Conservation (phyloP, 2,888 invertebrate species). For the Netelia fuscicornis region DNA sequence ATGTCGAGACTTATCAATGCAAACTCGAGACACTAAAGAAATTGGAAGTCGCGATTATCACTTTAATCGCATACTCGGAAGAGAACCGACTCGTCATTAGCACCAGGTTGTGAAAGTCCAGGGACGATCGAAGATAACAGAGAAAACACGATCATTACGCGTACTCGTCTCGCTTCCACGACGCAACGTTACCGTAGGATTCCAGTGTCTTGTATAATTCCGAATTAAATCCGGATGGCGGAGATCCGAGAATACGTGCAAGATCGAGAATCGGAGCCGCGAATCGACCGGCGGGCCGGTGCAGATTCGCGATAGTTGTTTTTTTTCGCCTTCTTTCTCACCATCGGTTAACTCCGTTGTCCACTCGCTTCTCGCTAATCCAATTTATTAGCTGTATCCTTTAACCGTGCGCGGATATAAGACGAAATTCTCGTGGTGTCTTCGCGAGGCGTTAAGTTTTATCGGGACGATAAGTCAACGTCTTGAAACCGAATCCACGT, state of each 20-base stretch:
- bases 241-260: conserved; percentile 22
- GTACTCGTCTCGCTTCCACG: conserved; percentile 60
- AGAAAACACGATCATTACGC: conserved; percentile 60
- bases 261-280: conserved; percentile 8
- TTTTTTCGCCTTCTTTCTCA: not conserved
- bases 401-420: conserved; percentile 67
- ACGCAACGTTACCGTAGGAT: conserved; percentile 57
- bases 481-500: conserved; percentile 76
- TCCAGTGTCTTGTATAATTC: conserved; percentile 72
- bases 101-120: conserved; percentile 36
- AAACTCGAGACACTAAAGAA: conserved; percentile 25
- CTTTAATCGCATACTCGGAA: conserved; percentile 29
- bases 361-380: conserved; percentile 65
- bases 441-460: conserved; percentile 75
- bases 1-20: conserved; percentile 9
- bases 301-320: not conserved
- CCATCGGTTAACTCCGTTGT: conserved; percentile 52
- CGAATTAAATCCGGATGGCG: conserved; percentile 75
- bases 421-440: conserved; percentile 48
- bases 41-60: conserved; percentile 48
- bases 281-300: conserved; percentile 19
- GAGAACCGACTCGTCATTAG: conserved; percentile 48
- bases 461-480: conserved; percentile 76
- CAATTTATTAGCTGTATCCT: conserved; percentile 73
- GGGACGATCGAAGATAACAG: conserved; percentile 56